A percentile compares a stretch with the other conserved stretches of the same genome.
Evolutionary conservation across 2,888 invertebrate genomes (phyloP).

Genomic region (Eurytoma adleriae): DNA sequence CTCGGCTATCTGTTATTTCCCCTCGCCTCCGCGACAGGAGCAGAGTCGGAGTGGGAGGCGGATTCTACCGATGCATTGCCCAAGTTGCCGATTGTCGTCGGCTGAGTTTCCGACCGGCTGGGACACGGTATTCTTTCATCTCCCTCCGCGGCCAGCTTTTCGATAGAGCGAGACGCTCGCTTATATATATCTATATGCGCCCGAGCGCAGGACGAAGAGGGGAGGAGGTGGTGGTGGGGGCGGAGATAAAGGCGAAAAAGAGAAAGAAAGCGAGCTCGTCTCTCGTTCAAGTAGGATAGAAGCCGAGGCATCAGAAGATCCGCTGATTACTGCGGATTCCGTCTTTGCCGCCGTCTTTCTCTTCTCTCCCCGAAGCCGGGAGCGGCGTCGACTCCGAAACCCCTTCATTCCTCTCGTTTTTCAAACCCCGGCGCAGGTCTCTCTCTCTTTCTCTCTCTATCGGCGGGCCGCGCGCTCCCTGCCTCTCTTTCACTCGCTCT

Average conservation of each 20-base stretch:
- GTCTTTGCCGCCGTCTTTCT: conserved; percentile 71
- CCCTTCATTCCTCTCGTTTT: conserved; percentile 59
- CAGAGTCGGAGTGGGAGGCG: neutral
- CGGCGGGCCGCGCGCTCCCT: conserved; percentile 60
- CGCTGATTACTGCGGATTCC: conserved; percentile 72
- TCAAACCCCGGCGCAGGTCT: conserved; percentile 46
- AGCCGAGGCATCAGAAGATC: conserved; percentile 64
- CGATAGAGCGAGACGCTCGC: conserved; percentile 56
- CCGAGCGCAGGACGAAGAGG: conserved; percentile 9
- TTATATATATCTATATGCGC: too few species aligned
- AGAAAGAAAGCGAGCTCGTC: conserved; percentile 63
- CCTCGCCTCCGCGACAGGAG: neutral
- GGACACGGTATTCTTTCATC: conserved; percentile 56
- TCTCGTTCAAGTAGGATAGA: conserved; percentile 57
- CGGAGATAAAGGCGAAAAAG: conserved; percentile 59
- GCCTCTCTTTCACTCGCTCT: conserved; percentile 54
- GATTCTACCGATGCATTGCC: conserved; percentile 26
- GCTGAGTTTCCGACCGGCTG: conserved; percentile 29
- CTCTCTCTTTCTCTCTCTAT: conserved; percentile 57
- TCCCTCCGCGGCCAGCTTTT: conserved; percentile 53
- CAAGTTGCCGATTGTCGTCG: conserved; percentile 48
- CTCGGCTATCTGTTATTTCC: neutral
- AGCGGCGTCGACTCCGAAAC: conserved; percentile 12
- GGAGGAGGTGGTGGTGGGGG: conserved; percentile 42
- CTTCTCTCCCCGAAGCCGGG: conserved; percentile 64